These are phyloP conservation scores for Leiothrix lutea DNA, from an alignment of 2,113 vertebrate genomes.

Conservation along the genomic window DNA sequence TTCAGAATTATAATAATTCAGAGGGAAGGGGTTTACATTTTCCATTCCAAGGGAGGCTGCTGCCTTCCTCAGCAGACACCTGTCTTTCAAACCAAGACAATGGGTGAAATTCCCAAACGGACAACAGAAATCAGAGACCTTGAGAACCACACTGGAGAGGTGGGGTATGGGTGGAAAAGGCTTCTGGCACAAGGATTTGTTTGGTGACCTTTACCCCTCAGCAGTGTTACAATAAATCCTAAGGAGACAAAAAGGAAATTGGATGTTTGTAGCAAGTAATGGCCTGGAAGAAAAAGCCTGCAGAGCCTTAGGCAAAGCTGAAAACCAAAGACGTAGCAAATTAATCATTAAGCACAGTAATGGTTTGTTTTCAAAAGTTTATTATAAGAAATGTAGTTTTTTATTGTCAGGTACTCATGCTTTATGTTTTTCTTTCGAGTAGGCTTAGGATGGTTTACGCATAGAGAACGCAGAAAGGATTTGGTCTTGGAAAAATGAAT, in stretches of 20 bases:
- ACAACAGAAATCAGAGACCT: not conserved
- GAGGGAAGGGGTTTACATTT: not conserved
- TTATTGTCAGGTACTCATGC: not conserved
- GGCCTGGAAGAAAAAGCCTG: not conserved
- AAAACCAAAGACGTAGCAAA: conserved; percentile 13
- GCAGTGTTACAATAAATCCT: not conserved
- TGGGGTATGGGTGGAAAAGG: not conserved
- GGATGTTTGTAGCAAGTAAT: conserved; percentile 12
- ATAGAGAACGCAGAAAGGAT: not conserved
- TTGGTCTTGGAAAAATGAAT: not conserved
- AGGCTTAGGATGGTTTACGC: not conserved
- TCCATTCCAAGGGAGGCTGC: not conserved
- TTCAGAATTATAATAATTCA: not conserved
- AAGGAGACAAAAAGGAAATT: conserved; percentile 23
- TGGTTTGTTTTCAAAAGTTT: not conserved
- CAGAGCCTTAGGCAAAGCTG: conserved; percentile 3
- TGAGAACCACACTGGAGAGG: not conserved
- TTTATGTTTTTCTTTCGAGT: not conserved
- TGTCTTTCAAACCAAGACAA: not conserved
- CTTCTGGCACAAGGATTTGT: not conserved
- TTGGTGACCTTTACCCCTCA: not conserved
- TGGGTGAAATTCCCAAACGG: not conserved
- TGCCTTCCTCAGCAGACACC: not conserved
- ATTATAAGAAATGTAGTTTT: not conserved
- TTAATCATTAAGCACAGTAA: conserved; percentile 32